Conservation (phyloP, 2,888 invertebrate genomes). For the Lasioglossum lativentre region DNA sequence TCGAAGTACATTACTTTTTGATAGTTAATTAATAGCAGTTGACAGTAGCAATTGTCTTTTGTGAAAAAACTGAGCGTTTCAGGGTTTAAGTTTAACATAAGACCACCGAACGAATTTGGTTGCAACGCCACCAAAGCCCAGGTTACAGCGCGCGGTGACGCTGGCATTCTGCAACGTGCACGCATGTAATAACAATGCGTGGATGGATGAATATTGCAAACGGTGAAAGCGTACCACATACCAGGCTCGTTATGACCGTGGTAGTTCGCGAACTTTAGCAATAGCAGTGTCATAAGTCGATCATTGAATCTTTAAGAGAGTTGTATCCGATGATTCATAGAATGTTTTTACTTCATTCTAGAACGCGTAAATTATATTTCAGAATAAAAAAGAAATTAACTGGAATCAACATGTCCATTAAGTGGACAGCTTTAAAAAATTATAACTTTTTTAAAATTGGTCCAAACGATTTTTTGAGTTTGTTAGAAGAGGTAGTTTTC, state of each 20-base stretch:
- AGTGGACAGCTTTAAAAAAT: too few species aligned
- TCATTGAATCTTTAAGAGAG: slow-evolving; percentile 45
- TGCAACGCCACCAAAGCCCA: neutral
- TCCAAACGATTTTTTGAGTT: too few species aligned
- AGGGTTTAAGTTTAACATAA: too few species aligned
- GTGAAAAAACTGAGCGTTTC: too few species aligned
- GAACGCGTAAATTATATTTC: neutral
- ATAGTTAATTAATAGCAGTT: too few species aligned
- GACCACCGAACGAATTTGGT: neutral
- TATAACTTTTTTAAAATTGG: too few species aligned
- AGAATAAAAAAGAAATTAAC: neutral
- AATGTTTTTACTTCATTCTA: neutral
- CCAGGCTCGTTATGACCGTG: slow-evolving; percentile 70
- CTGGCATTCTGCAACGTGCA: slow-evolving; percentile 50
- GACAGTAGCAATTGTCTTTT: too few species aligned
- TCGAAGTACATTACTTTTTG: too few species aligned
- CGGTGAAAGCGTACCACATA: slow-evolving; percentile 80
- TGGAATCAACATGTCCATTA: too few species aligned
- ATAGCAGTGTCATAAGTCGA: slow-evolving; percentile 32
- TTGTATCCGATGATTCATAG: too few species aligned
- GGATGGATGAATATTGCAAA: slow-evolving; percentile 77
- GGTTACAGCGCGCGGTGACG: slow-evolving; percentile 29
- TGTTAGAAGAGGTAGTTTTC: too few species aligned
- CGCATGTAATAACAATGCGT: slow-evolving; percentile 68
- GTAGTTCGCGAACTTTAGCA: slow-evolving; percentile 35